These are phyloP conservation scores for Orycteropus afer DNA, from an alignment of 2,113 vertebrate species.

Conservation along the genomic window DNA sequence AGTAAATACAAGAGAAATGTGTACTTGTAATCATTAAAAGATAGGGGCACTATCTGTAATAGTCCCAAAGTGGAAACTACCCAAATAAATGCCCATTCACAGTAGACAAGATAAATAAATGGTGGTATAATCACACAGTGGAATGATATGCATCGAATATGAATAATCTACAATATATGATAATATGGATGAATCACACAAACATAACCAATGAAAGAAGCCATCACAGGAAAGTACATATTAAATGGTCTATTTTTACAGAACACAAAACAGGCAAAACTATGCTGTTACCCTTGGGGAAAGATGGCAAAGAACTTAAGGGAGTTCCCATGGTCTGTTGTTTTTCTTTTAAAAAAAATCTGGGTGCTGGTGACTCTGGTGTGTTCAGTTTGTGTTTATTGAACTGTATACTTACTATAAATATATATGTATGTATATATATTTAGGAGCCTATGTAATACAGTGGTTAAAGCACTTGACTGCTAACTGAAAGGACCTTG, in stretches of 20 bases:
- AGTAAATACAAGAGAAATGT: conserved; percentile 48
- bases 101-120: neutral
- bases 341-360: neutral
- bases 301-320: neutral
- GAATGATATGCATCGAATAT: too few species aligned
- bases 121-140: neutral
- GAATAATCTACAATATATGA: rapidly evolving
- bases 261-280: neutral
- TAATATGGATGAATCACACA: neutral
- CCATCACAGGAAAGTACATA: neutral
- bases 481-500: too few species aligned
- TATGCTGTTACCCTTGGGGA: neutral
- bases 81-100: neutral
- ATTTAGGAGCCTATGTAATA: too few species aligned
- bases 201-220: neutral
- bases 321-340: neutral
- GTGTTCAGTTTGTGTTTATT: neutral
- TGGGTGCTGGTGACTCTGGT: neutral
- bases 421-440: neutral
- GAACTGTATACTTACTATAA: neutral
- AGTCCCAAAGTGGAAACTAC: neutral
- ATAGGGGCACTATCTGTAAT: neutral
- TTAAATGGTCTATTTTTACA: neutral
- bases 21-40: neutral
- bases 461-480: too few species aligned